Evolutionary conservation across 2,888 invertebrate genomes (phyloP).

Genomic region (Venusia cambrica): DNA sequence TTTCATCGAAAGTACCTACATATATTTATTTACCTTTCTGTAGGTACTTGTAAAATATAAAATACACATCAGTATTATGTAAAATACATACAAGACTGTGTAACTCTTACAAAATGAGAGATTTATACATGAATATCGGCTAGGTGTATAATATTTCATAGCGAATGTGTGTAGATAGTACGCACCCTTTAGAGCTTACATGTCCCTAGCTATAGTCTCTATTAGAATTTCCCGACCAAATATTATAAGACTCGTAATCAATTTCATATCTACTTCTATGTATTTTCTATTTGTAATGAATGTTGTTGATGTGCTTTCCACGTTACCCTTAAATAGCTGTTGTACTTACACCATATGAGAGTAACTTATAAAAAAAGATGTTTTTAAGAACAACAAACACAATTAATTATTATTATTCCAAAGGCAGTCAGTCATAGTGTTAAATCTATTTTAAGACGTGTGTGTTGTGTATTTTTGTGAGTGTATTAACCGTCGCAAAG

Average conservation of each 20-base stretch:
- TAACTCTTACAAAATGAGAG: conserved; percentile 73
- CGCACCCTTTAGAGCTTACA: conserved; percentile 77
- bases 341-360: too few species aligned
- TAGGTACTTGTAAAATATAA: conserved; percentile 41
- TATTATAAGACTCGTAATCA: conserved; percentile 71
- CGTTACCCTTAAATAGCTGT: too few species aligned
- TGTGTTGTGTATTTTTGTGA: too few species aligned
- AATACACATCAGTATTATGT: conserved; percentile 67
- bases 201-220: conserved; percentile 73
- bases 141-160: conserved; percentile 56
- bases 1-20: conserved; percentile 35
- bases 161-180: conserved; percentile 59
- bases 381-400: too few species aligned
- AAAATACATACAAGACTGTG: conserved; percentile 68
- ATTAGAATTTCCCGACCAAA: conserved; percentile 77
- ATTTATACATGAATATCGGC: conserved; percentile 48
- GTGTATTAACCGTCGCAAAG: too few species aligned
- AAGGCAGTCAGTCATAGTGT: too few species aligned
- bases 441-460: too few species aligned
- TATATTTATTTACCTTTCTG: conserved; percentile 37
- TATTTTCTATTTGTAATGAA: conserved; percentile 26
- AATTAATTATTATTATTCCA: too few species aligned
- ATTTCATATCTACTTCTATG: conserved; percentile 41
- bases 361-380: too few species aligned
- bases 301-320: conserved; percentile 14